Evolutionary conservation across 2,797 vertebrate genomes (phyloP).

Genomic region (Balearica regulorum): DNA sequence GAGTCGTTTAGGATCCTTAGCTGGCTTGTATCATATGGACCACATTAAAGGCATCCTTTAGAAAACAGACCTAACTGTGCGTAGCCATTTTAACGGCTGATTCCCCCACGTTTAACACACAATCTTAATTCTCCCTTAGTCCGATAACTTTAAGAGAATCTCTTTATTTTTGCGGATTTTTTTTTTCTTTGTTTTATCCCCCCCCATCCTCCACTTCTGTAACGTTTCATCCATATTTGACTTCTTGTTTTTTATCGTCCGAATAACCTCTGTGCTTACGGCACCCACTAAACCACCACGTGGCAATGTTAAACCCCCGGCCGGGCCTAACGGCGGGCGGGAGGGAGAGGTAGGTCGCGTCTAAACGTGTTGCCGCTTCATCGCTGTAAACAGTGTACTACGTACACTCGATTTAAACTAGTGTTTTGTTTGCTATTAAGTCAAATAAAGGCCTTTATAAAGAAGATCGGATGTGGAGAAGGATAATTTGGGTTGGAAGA

Average conservation of each 20-base stretch:
- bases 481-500: neutral
- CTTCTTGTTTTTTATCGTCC: neutral
- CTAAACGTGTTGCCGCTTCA: neutral
- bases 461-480: neutral
- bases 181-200: too few relatives aligned
- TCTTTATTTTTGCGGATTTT: neutral
- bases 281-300: neutral
- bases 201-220: neutral
- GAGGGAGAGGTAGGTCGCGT: neutral
- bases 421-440: neutral
- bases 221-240: neutral
- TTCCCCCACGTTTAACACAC: neutral
- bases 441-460: conserved; percentile 48
- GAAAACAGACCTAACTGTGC: neutral
- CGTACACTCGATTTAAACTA: neutral
- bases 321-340: neutral
- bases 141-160: neutral
- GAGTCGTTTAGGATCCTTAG: neutral
- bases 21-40: neutral
- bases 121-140: neutral
- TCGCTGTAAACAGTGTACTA: neutral
- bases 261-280: neutral
- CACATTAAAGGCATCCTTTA: neutral
- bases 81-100: neutral
- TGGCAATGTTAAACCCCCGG: neutral